A percentile compares a stretch with the other conserved stretches of the same genome.
Evolutionary conservation across 2,113 vertebrate species (phyloP).

Genomic region (Aythya baeri): DNA sequence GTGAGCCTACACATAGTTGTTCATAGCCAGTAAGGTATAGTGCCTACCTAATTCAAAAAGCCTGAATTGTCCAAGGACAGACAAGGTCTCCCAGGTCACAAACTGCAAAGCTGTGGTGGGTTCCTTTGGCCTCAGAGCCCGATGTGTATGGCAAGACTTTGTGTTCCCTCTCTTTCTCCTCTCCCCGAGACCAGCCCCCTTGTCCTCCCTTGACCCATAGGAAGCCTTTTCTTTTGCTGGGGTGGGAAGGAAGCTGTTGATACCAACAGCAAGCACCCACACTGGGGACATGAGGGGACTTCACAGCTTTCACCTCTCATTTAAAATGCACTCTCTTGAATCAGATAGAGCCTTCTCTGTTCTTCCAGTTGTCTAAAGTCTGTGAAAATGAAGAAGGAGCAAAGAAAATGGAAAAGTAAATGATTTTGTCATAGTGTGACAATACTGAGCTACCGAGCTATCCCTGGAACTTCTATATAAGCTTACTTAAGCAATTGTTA

Average conservation of each 20-base stretch:
- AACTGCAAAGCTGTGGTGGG: rapidly evolving
- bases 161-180: background rate
- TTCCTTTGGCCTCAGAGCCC: background rate
- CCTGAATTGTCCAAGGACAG: background rate
- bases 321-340: rapidly evolving
- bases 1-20: background rate
- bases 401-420: background rate
- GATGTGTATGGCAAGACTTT: rapidly evolving
- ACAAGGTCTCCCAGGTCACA: background rate
- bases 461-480: background rate
- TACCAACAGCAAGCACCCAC: background rate
- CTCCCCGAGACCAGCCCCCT: background rate
- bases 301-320: background rate
- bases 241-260: background rate
- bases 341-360: background rate
- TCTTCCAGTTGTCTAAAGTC: background rate
- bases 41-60: background rate
- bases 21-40: background rate
- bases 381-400: background rate
- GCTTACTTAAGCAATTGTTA: background rate
- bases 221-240: background rate
- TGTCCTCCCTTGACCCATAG: background rate
- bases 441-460: background rate
- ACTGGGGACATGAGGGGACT: background rate
- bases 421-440: background rate